Evolutionary conservation across 2,113 vertebrate genomes (phyloP), one percentile per base, ranked within the genome.

Genomic region (Xiphophorus maculatus): DNA sequence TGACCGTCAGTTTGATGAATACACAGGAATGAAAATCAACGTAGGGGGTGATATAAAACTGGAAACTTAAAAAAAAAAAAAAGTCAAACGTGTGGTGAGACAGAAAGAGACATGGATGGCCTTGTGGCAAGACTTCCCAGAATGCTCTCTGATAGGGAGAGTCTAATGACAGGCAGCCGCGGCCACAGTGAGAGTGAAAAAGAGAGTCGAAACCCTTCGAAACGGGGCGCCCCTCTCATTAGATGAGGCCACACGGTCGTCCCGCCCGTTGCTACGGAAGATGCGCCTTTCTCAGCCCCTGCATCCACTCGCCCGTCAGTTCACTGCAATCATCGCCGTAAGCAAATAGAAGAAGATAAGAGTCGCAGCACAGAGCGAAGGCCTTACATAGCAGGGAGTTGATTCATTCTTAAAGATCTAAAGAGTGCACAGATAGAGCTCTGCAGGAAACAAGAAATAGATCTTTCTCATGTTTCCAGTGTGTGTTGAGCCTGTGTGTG

Each of bases 81-180:
- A 76, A 64, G 69, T 85, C 74, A 66, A 73, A 58, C 67, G 65
- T 89, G 86, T 68, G 89, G 90, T 76, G 74, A 89, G 84, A 84
- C 78, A 69, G 79, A 92, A 79, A 86, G 88, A 89, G 87, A 89
- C 87, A 25, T 17, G 42, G 81, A 84, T 79, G 89, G 85, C 83
- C 79, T 80, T 93, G 90, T 81, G 89, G 90, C 81, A 61, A 5
- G 28, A 68, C 81, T 92, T 92, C 90, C 93, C 92, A 92, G 90
- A 88, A 93, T 93, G 90, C 90, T 84, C 85, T 87, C 88, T 88
- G 91, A 93, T 93, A 93, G 90, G 81, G 85, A 86, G 78, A 40
- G 60, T 71, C 67, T 93, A 94, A 94, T 94, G 89, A 94, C 88
- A 94, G 93, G 76, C 90, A 87, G 84, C 84, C 75, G 37, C 30